Conservation (phyloP, 2,113 vertebrate genomes). For the Cyprinodon brontotheroides region DNA sequence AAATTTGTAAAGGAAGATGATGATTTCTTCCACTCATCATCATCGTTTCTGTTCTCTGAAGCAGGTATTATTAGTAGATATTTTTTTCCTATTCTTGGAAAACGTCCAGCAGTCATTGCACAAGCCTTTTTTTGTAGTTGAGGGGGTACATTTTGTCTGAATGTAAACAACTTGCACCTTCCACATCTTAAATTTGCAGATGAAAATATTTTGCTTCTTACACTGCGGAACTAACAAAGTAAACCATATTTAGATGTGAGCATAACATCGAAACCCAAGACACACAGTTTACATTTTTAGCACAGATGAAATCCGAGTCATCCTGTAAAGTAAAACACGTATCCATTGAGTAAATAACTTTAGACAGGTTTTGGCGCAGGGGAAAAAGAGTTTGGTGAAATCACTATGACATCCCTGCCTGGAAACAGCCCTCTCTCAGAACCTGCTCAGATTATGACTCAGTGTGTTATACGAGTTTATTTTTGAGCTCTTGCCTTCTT, state of each 20-base stretch:
- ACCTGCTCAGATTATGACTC: conserved; percentile 36
- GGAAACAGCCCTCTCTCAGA: conserved; percentile 8
- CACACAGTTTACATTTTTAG: conserved; percentile 11
- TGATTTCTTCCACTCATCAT: neutral
- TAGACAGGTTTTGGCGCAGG: neutral
- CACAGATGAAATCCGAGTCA: conserved; percentile 9
- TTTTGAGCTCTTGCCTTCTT: conserved; percentile 9
- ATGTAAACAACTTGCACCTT: neutral
- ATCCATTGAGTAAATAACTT: conserved; percentile 7
- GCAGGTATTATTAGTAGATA: too few species aligned
- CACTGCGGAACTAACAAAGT: neutral
- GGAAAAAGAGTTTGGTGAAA: conserved; percentile 10
- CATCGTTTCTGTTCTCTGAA: neutral
- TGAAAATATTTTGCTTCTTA: neutral
- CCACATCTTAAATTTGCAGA: neutral
- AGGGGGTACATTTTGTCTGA: neutral
- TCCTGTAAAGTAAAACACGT: neutral
- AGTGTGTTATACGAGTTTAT: conserved; percentile 33
- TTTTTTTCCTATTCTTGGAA: neutral
- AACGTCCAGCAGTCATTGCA: neutral
- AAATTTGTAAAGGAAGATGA: too few species aligned
- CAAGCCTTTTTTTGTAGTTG: neutral
- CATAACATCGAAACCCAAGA: conserved; percentile 21
- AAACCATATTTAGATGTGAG: conserved; percentile 21
- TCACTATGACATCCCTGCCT: conserved; percentile 21